Evolutionary conservation across 1,140 invertebrate genomes (phyloP), one percentile per base, ranked within the genome.

Genomic region (Rhysida immarginata): DNA sequence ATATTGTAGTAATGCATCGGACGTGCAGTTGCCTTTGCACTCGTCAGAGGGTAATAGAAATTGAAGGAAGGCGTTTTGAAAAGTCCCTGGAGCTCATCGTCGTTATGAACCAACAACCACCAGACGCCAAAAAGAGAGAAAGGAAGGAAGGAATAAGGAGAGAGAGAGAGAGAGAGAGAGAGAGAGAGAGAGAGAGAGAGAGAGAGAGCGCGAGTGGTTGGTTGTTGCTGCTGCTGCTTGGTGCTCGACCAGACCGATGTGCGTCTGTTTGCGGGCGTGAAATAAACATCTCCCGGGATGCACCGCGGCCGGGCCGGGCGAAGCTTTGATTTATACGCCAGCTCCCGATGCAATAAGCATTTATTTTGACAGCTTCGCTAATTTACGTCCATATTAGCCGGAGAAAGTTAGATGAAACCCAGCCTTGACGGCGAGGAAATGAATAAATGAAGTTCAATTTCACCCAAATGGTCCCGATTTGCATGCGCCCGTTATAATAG

Each of bases 381-480:
- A 51, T 51, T 51, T 51, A 51, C 49, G 49, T 24, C 24, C 49
- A 26, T 25, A 51, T 51, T 51, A 51, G 49, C 49, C 49, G 49
- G 8, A 20, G 49, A 25, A 20, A 24, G 49, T 5, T 3, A 51
- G 13, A 20, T 13, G 24, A 13, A 51, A 51, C 49, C 23, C 8
- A 24, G 49, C 13, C 26, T 26, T 26, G 8, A 26, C 24, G 49
- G 49, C 13, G 49, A 26, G 49, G 49, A 51, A 26, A 51, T 26
- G 49, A 51, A 51, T 51, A 51, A 51, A 51, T 51, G 49, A 51
- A 51, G 49, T 51, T 51, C 49, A 51, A 51, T 51, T 51, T 51
- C 24, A 51, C 49, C 49, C 49, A 51, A 51, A 51, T 51, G 49
- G 44, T 20, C 44, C 49, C 24, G 49, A 51, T 51, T 51, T 51